Evolutionary conservation across 2,797 vertebrate genomes (phyloP), one percentile per base, ranked within the genome.

Genomic region (Pseudochirops corinnae): DNA sequence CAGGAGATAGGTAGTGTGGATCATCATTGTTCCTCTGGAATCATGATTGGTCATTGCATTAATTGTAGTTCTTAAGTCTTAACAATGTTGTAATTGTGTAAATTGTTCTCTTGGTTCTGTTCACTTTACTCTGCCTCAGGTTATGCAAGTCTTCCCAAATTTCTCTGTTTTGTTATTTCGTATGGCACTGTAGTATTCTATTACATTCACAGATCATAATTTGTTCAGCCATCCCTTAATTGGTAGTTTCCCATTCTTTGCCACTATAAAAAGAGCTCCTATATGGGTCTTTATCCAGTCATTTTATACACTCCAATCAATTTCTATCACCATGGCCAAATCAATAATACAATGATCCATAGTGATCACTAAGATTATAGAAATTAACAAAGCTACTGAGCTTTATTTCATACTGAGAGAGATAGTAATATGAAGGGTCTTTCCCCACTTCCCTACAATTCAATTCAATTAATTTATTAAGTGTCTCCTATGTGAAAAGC

Each of bases 321-420:
- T 87, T 93, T 60, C 93, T 94, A 95, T 92, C 94, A 93, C 95
- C 56, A 90, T 60, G 55, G 55, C 39, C 18, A 7, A 87, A 94
- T 94, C 93, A 97, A 92, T 96, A 95, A 93, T 96, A 90, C 57
- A 96, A 93, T 58, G 57, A 93, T 93, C 96, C 95, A 95, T 91
- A 93, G 5, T 93, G 92, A 96, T 97, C 95, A 97, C 90, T 92
- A 96, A 96, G 94, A 97, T 96, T 97, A 96, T 93, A 95, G 93
- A 97, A 97, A 97, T 97, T 94, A 96, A 18, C 91, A 94, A 93
- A 97, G 92, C 95, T 93, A 56, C 93, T 95, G 87, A 93, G 56
- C 39, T 82, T 46, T 56, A 28, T 56, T 55, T 16, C n/a, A 56
- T 57, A 33, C 92, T 74, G 82, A 55, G 11, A 52, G 55, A n/a